These are phyloP conservation scores for Phrynocephalus guinanensis DNA, from an alignment of 2,797 vertebrate species.

Conservation along the genomic window DNA sequence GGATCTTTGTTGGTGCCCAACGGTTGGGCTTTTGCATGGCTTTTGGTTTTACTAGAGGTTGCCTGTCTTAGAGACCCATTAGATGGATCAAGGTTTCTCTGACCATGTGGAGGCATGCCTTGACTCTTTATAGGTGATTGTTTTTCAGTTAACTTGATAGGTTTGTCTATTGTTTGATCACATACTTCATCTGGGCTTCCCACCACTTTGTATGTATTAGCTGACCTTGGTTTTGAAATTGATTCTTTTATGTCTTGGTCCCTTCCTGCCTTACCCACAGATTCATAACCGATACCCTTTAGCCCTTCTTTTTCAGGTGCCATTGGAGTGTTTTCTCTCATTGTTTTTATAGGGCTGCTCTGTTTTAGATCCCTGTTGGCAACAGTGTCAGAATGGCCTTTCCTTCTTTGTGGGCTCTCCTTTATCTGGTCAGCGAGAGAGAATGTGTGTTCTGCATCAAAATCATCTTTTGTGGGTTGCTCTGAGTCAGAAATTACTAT, in stretches of 20 bases:
- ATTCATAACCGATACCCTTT: slow-evolving; percentile 4
- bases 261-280: neutral
- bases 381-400: slow-evolving; percentile 31
- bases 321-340: neutral
- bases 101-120: slow-evolving; percentile 35
- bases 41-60: slow-evolving; percentile 45
- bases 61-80: slow-evolving; percentile 51
- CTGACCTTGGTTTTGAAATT: neutral
- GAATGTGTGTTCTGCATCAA: slow-evolving; percentile 27
- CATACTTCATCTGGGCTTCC: slow-evolving; percentile 27
- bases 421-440: slow-evolving; percentile 7
- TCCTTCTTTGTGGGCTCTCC: slow-evolving; percentile 22
- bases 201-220: neutral
- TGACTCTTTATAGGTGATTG: neutral
- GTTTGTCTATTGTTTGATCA: slow-evolving; percentile 47
- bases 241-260: neutral
- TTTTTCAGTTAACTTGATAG: slow-evolving; percentile 23
- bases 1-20: slow-evolving; percentile 19
- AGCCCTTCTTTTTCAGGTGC: slow-evolving; percentile 9
- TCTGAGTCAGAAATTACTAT: slow-evolving; percentile 46
- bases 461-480: slow-evolving; percentile 38
- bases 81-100: slow-evolving; percentile 28
- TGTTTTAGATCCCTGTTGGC: neutral
- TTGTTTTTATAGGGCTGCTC: slow-evolving; percentile 10
- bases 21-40: neutral